These are phyloP conservation scores for Drosophila differens DNA, from an alignment of 2,888 invertebrate species.

Conservation along the genomic window DNA sequence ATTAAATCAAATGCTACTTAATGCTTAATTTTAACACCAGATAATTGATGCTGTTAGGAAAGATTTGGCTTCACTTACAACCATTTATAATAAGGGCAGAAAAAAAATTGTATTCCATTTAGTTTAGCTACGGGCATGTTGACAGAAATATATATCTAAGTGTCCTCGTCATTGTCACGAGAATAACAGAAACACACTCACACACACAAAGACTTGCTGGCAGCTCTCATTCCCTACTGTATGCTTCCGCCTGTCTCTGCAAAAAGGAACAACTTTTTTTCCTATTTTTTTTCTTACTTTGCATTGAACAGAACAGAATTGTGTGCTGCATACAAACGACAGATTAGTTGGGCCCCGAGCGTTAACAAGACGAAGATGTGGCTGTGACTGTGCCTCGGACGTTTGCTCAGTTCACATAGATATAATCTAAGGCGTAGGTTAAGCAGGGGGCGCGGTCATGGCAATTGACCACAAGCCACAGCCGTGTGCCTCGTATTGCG, in stretches of 20 bases:
- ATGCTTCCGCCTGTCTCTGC: slow-evolving; percentile 32
- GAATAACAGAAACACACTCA: slow-evolving; percentile 12
- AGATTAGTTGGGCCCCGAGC: slow-evolving; percentile 60
- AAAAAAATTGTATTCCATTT: slow-evolving; percentile 19
- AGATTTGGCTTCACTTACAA: background rate
- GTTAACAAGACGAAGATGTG: slow-evolving; percentile 37
- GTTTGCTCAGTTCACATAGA: slow-evolving; percentile 10
- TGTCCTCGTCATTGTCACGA: slow-evolving; percentile 45
- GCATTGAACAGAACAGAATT: slow-evolving; percentile 36
- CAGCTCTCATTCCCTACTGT: slow-evolving; percentile 9
- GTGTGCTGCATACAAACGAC: slow-evolving; percentile 70
- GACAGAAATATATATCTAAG: slow-evolving; percentile 37
- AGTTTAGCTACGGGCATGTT: slow-evolving; percentile 35
- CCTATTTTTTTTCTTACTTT: slow-evolving; percentile 3
- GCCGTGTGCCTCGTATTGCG: slow-evolving; percentile 16
- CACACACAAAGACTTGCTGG: slow-evolving; percentile 4
- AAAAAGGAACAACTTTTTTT: slow-evolving; percentile 16
- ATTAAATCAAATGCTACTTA: slow-evolving; percentile 1
- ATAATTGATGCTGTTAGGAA: slow-evolving; percentile 22
- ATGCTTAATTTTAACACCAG: slow-evolving; percentile 23
- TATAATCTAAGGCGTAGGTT: slow-evolving; percentile 38
- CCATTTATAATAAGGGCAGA: background rate
- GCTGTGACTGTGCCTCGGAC: slow-evolving; percentile 9
- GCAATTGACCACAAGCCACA: slow-evolving; percentile 26
- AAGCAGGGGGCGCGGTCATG: slow-evolving; percentile 14